phyloP scores from a whole-genome alignment of 2,797 vertebrate species.

The Periparus ater region DNA sequence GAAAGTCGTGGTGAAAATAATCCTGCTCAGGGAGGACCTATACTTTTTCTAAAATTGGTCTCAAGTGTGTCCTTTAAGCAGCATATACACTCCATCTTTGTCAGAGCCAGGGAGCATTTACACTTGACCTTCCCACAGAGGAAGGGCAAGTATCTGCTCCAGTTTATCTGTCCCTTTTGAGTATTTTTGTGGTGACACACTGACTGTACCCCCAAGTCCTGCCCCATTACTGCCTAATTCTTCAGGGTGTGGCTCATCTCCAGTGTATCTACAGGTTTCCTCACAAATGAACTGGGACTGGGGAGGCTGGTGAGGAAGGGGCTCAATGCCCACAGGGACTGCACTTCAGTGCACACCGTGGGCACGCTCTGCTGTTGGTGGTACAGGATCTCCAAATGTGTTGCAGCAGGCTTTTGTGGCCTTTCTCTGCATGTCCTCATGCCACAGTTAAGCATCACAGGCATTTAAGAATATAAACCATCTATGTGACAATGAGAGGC shows the following conservation, averaged over 20 bases:
- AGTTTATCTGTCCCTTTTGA: neutral
- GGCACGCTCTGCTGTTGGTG: neutral
- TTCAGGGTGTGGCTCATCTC: neutral
- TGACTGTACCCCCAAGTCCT: neutral
- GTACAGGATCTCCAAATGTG: neutral
- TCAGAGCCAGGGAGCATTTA: neutral
- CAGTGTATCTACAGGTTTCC: neutral
- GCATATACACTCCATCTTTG: neutral
- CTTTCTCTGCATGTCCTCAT: neutral
- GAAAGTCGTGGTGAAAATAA: neutral
- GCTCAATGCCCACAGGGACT: accelerated
- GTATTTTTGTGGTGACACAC: neutral
- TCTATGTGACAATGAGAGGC: neutral
- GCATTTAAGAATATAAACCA: neutral
- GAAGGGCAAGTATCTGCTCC: neutral
- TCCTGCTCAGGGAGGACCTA: neutral
- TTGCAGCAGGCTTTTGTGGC: neutral
- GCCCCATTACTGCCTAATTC: neutral
- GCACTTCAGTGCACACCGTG: neutral
- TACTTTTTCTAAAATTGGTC: neutral
- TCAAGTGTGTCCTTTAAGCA: neutral
- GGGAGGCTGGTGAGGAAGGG: neutral
- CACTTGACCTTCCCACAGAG: neutral
- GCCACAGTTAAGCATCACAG: neutral
- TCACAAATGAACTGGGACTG: neutral